Evolutionary conservation across 1,140 invertebrate species (phyloP), one percentile per base, ranked within the genome.

Genomic region (Chironomus tepperi): DNA sequence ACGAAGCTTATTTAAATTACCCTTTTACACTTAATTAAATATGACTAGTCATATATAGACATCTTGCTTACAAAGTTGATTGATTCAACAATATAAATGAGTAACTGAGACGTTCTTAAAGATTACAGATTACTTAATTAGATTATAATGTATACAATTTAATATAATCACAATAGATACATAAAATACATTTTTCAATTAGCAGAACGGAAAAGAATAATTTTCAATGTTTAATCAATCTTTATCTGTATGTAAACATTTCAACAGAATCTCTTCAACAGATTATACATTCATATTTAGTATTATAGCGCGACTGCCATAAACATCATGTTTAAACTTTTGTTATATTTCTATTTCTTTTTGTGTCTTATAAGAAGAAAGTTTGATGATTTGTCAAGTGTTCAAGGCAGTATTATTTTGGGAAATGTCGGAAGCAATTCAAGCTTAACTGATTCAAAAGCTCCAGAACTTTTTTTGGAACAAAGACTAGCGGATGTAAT

Each of bases 401-500:
- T 57, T 57, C 47, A 57, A 57, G n/a, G 24, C 24, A 34, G 24
- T 5, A 34, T 34, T 34, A 34, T 34, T 34, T 34, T n/a, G 12
- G n/a, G 12, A 57, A n/a, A 57, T 57, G 47, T 57, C 12, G n/a
- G 3, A n/a, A 57, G 12, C 12, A 57, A 57, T 57, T n/a, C 12
- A 57, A 57, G 12, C 10, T 12, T 16, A 70, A 70, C 18, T 19
- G 65, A 16, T 9, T 18, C 16, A 7, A 18, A 3, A 18, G 10
- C 19, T 7, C n/a, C n/a, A 70, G 65, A 70, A 70, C 9, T 21
- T 18, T 10, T 70, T 3, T 16, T 70, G 18, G 65, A 70, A 70
- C 65, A 70, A 19, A 70, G 65, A 70, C 18, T 70, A 18, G 65
- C 65, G 6, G 65, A 70, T 9, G 65, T 70, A 70, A 57, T 57